Conservation (phyloP, 2,797 vertebrate species). For the Galaxias olidus region DNA sequence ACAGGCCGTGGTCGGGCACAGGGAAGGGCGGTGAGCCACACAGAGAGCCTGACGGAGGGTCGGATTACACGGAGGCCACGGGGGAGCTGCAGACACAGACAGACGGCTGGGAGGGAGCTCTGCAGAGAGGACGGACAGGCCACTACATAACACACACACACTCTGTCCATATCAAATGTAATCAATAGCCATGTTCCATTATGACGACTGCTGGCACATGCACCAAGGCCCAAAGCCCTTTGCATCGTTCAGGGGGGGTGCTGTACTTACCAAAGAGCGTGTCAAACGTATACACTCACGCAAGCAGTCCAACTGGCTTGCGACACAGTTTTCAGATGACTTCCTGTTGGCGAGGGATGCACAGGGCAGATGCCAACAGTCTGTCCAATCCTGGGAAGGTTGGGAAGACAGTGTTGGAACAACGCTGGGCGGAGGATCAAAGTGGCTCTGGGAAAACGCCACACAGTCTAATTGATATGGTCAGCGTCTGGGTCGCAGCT, state of each 20-base stretch:
- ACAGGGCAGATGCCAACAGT: slow-evolving; percentile 53
- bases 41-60: background rate
- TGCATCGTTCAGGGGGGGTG: background rate
- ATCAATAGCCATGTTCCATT: too few relatives aligned
- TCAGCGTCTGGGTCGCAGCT: slow-evolving; percentile 57
- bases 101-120: background rate
- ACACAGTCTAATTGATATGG: slow-evolving; percentile 57
- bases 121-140: background rate
- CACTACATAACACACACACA: background rate
- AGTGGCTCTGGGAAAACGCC: slow-evolving; percentile 44
- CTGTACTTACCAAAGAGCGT: too few relatives aligned
- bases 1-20: background rate
- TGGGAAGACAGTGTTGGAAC: slow-evolving; percentile 24
- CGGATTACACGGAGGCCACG: background rate
- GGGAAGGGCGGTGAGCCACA: slow-evolving; percentile 3
- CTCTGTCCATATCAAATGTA: background rate
- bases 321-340: slow-evolving; percentile 14
- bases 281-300: too few relatives aligned
- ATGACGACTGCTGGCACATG: too few relatives aligned
- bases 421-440: slow-evolving; percentile 55
- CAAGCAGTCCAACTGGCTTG: too few relatives aligned
- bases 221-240: background rate
- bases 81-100: background rate
- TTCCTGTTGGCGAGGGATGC: slow-evolving; percentile 40
- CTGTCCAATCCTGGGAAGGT: slow-evolving; percentile 34